Evolutionary conservation across 2,797 vertebrate genomes (phyloP), one percentile per base, ranked within the genome.

Genomic region (Odontamblyopus rebecca): DNA sequence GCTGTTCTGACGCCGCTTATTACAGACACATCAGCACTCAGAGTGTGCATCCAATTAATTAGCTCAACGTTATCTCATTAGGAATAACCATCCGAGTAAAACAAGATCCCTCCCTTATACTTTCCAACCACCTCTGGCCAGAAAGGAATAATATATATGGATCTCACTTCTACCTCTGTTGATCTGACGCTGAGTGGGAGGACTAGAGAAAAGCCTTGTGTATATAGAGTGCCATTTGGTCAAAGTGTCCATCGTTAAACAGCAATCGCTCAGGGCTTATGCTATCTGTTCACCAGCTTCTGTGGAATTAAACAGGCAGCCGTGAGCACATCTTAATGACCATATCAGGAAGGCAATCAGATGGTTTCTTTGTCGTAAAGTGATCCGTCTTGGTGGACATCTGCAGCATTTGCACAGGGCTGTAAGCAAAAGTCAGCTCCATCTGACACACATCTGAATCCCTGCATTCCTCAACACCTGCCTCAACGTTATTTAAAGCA

Each of bases 401-500:
- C 82, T 89, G 88, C 87, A 85, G 78, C 81, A 85, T 89, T 90
- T 84, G 82, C 85, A 78, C 83, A 89, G 77, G 41, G 88, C 87
- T 87, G 87, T 90, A 84, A 92, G 90, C 86, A 88, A 89, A 85
- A 90, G 84, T 90, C 88, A 88, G 85, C 82, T 82, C 85, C 83
- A 85, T 88, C 88, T 90, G 91, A 91, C 88, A 88, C 77, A 61
- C 74, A 85, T 87, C 77, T 81, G 83, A 86, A 89, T 88, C 79
- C 83, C 73, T 83, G 80, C 81, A 81, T 89, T 89, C 82, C 87
- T 85, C 86, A 89, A 87, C 90, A 91, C 89, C 89, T 92, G 89
- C 82, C 83, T 87, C 86, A 72, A 69, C 87, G 86, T 88, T 91
- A 89, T 90, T 90, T 89, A 89, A 90, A 91, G 88, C 85, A 90